Base-by-base conservation (phyloP, 2,888 invertebrate genomes). In the Watsonalla binaria region DNA sequence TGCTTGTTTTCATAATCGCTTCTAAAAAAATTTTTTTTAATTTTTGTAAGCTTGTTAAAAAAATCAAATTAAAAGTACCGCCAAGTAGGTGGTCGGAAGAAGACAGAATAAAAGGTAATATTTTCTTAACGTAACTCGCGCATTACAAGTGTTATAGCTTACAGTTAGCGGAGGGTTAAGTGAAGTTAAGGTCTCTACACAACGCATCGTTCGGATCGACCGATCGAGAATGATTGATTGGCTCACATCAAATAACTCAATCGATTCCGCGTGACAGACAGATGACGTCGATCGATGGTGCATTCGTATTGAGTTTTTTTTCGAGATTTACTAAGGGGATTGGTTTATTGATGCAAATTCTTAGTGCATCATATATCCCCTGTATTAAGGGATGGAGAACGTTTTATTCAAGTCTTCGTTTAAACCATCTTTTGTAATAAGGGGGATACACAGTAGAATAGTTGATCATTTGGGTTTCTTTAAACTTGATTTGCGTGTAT, bases 151-250 rank as follows among this genome's bases (percentile, higher is more conserved):
- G 66, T 71, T 74, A 76, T 74, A 71, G 67, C 66, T 66, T 66
- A 61, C 63, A 69, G 69, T 76, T 74, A 72, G 72, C 69, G 63
- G 61, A 67, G 63, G 59, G 72, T 66, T 69, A 67, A 66, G 60
- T 54, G 46, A 52, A 56, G 54, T 57, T 55, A 54, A 54, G 58
- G 54, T 47, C 14, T 45, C 51, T 60, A 50, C 46, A 60, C 59
- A 58, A 11, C 42, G 42, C 42, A 42, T 8, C 52, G 51, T 48
- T 52, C 52, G 45, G 13, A 33, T 54, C 52, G 52, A 49, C 49
- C 6, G 37, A 11, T 15, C 49, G 9, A 34, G 34, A 37, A 15
- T 49, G 49, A 49, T 49, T 35, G 49, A 49, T 47, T 48, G 35
- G 34, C 37, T 49, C 37, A 37, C 37, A 49, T 49, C 37, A 37